Conservation (phyloP, 2,797 vertebrate genomes). For the Geotrypetes seraphini region DNA sequence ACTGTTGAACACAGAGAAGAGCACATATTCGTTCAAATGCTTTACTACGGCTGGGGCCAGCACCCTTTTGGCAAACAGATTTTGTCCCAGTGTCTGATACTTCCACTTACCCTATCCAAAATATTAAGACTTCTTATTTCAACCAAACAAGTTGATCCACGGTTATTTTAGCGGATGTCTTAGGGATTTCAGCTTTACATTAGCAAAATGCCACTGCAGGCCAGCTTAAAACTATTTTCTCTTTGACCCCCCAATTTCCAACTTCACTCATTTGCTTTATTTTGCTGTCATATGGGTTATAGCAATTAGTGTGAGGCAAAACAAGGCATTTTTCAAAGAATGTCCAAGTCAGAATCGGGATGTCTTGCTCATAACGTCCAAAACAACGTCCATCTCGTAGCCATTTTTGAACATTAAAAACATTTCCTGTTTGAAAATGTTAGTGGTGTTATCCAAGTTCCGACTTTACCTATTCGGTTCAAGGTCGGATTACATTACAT, state of each 20-base stretch:
- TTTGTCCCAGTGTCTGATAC: constrained; percentile 7
- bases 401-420: too few relatives aligned
- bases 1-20: constrained; percentile 14
- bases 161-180: constrained; percentile 20
- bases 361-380: too few relatives aligned
- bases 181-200: constrained; percentile 9
- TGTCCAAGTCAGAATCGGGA: too few relatives aligned
- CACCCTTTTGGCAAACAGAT: constrained; percentile 24
- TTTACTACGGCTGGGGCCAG: constrained; percentile 24
- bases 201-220: constrained; percentile 9
- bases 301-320: too few relatives aligned
- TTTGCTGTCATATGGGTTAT: neutral
- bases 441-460: too few relatives aligned
- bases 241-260: too few relatives aligned
- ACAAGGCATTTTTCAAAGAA: too few relatives aligned
- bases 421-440: too few relatives aligned
- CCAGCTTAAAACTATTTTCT: constrained; percentile 8
- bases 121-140: constrained; percentile 29
- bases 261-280: constrained; percentile 1
- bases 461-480: too few relatives aligned
- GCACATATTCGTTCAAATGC: constrained; percentile 25
- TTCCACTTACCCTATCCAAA: constrained; percentile 23
- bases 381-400: too few relatives aligned
- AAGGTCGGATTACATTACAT: too few relatives aligned
- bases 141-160: constrained; percentile 25